Evolutionary conservation across 2,888 invertebrate species (phyloP), one percentile per base, ranked within the genome.

Genomic region (Pasiphila rectangulata): DNA sequence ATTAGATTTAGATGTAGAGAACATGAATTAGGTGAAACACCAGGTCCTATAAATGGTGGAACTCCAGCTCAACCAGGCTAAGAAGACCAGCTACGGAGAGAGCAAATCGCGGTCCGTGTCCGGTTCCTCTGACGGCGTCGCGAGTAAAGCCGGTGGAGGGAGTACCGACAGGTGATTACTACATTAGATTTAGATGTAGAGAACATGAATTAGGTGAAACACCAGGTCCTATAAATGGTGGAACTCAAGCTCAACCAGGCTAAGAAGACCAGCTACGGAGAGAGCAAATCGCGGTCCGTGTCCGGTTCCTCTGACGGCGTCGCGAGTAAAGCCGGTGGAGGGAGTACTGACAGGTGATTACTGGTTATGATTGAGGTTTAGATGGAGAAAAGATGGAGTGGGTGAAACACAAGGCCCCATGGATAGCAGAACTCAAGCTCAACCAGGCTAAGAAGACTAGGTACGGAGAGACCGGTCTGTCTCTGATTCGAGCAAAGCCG

Each of bases 241-340:
- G 95, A 95, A 71, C 90, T 95, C 57, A 95, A 95, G 69, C 89
- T 94, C 56, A 94, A 93, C 66, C 95, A 95, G 75, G 92, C 92
- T 1, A 92, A 91, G 78, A 91, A 92, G 64, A 91, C 91, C 12
- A 89, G 90, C 72, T 83, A 69, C 46, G 70, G 66, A 56, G 65
- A 0, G 80, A 79, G 37, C 50, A 82, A 84, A 63, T 59, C 81
- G 12, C 63, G 78, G 3, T 74, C 81, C 2, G 73, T 71, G 58
- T 87, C 63, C 51, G 69, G 56, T 13, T 72, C 63, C 37, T 59
- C 72, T 0, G 77, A 72, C n/a, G 68, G 64, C 1, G 55, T 64
- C 10, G 63, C 63, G 4, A 67, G 68, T 43, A 74, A 73, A 39
- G 54, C 67, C 1, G 66, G 64, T 3, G 63, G 69, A 2, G 82